Base-by-base conservation (phyloP, 2,797 vertebrate species). In the Chrosomus eos region DNA sequence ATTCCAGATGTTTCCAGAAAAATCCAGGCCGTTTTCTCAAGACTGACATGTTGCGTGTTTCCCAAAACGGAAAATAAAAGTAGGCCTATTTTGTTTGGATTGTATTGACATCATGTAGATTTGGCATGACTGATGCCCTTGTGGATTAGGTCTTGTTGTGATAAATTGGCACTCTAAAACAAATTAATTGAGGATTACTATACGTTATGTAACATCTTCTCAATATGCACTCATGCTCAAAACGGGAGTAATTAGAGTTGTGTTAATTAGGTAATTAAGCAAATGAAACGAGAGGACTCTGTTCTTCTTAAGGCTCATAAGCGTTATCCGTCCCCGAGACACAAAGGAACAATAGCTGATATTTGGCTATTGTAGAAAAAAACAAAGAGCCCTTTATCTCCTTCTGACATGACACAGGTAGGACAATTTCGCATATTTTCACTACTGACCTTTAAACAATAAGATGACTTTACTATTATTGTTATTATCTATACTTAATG, bases 251-350 rank as follows among this genome's bases (percentile, higher is more conserved):
- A 95, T 95, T 95, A 94, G 93, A 93, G 90, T 90, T 92, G 90
- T 93, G 93, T 94, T 95, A 95, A 95, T 95, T 93, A 94, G 93
- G 91, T 94, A 94, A 95, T 95, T 95, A 93, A 93, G 91, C 93
- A 93, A 93, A 94, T 94, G 93, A 95, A 94, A 90, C 90, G 92
- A 89, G 92, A 92, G 90, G 89, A 89, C 91, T 93, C 90, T 91
- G 90, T 81, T 90, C 91, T 94, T 92, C 90, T 90, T 91, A 92
- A 90, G 88, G 88, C 89, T 93, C 90, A 89, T 88, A 90, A 83
- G 85, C 33, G 10, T 88, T 80, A 86, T 87, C 89, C 88, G 86
- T 81, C 85, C 85, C 78, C 28, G 62, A 88, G 80, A 78, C 77
- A 78, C 77, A 31, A 67, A 82, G 80, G 82, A 86, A 89, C 85